Evolutionary conservation across 2,113 vertebrate species (phyloP).

Genomic region (Podilymbus podiceps): DNA sequence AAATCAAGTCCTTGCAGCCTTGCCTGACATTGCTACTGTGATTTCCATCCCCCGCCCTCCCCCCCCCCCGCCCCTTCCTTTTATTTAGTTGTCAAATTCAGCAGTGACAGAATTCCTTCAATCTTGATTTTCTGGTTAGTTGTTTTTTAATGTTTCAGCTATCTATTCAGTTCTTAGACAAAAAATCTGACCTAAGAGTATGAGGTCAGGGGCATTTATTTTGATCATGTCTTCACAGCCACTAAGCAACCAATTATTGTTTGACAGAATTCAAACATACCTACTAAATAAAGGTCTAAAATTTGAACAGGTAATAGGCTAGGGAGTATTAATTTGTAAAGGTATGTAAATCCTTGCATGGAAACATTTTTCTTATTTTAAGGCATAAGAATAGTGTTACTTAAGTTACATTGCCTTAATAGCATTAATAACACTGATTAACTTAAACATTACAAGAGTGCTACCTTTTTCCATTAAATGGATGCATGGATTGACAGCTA

Average conservation of each 20-base stretch:
- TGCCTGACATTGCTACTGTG: not conserved
- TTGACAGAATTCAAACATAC: not conserved
- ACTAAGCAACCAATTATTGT: not conserved
- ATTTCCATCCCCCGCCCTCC: no score
- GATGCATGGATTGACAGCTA: not conserved
- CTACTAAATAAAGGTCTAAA: not conserved
- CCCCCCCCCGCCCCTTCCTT: no score
- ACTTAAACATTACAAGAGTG: not conserved
- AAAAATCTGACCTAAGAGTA: not conserved
- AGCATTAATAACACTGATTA: not conserved
- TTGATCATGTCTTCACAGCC: not conserved
- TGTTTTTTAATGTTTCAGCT: not conserved
- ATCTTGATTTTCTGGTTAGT: not conserved
- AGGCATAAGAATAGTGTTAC: not conserved
- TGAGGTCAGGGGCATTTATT: not conserved
- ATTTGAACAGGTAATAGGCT: not conserved
- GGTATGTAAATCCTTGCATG: not conserved
- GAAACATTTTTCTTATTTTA: not conserved
- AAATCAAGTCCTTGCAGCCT: not conserved
- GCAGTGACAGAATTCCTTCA: not conserved
- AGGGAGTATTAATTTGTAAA: not conserved
- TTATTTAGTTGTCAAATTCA: not conserved
- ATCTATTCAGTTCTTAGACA: not conserved
- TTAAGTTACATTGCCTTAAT: not conserved
- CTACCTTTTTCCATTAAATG: not conserved